Evolutionary conservation across 2,113 vertebrate genomes (phyloP), one percentile per base, ranked within the genome.

Genomic region (Mola mola): DNA sequence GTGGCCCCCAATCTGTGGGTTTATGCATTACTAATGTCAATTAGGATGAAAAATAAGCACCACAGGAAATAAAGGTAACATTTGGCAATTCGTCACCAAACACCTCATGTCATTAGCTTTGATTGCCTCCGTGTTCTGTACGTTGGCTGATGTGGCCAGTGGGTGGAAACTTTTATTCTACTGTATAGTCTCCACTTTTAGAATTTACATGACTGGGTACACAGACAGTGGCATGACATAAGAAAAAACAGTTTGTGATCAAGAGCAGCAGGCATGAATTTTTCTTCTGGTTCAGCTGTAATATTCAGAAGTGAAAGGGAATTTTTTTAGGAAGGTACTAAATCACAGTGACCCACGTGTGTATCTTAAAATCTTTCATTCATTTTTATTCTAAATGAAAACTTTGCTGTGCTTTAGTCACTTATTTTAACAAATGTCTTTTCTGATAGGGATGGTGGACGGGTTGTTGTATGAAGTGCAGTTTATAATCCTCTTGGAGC

Each of bases 21-120:
- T 40, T 52, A 60, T 61, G 60, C 44, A 59, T 66, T 17, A 57
- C 65, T 55, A 25, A 65, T 71, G 68, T 31, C 72, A 29, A 63
- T 26, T n/a, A 55, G 10, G 41, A 12, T 3, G 28, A 31, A 65
- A 63, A 68, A 20, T 3, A 64, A 40, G 64, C 40, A 13, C 12
- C 21, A 37, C 21, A 33, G 58, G 40, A 67, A 33, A 13, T 37
- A 63, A 66, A 56, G 49, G 19, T 62, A 72, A 66, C 29, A 68
- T 52, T 75, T 66, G 50, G 59, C 65, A 20, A 12, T 26, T 61
- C 8, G 13, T 71, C 65, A 74, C 17, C 43, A 52, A 37, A 60
- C 52, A 46, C 55, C 43, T 68, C 55, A 48, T 34, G 0, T 21
- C 19, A 36, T 12, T 48, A 41, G 17, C 61, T 41, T 28, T 0